Conservation (phyloP, 2,888 invertebrate species). For the Epinotia demarniana region DNA sequence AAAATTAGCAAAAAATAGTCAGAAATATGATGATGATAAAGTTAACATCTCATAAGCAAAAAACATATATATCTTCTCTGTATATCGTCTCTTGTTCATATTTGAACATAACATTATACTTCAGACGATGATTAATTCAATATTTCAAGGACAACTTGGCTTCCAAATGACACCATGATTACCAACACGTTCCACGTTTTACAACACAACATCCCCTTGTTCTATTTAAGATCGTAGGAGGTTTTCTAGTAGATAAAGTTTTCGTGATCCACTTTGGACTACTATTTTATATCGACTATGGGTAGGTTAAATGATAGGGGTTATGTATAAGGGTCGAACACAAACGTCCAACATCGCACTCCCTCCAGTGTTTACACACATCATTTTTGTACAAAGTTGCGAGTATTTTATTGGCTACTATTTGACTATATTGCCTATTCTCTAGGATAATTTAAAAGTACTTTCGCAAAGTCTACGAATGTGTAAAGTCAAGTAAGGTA, state of each 20-base stretch:
- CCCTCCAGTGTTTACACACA: conserved; percentile 83
- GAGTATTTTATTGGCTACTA: conserved; percentile 68
- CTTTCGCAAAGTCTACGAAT: conserved; percentile 18
- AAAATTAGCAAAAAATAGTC: no score
- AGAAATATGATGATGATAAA: no score
- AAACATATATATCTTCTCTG: no score
- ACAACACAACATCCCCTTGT: background rate
- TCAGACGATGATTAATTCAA: background rate
- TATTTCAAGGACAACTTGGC: background rate
- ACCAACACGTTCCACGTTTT: background rate
- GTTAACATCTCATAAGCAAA: no score
- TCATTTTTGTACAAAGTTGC: conserved; percentile 79
- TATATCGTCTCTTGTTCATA: no score
- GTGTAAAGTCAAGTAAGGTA: conserved; percentile 6
- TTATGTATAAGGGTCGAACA: conserved; percentile 70
- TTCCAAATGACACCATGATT: background rate
- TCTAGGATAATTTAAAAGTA: conserved; percentile 41
- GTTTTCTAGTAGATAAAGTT: conserved; percentile 7
- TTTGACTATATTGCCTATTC: conserved; percentile 59
- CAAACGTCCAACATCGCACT: conserved; percentile 84
- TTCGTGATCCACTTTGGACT: conserved; percentile 30
- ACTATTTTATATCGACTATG: conserved; percentile 43
- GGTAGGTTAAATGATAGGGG: conserved; percentile 54
- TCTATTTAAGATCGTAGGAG: conserved; percentile 23
- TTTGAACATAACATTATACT: background rate